A percentile compares a stretch with the other conserved stretches of the same genome.
These are phyloP conservation scores for Ptyas mucosa DNA, from an alignment of 2,113 vertebrate genomes.

Conservation along the genomic window DNA sequence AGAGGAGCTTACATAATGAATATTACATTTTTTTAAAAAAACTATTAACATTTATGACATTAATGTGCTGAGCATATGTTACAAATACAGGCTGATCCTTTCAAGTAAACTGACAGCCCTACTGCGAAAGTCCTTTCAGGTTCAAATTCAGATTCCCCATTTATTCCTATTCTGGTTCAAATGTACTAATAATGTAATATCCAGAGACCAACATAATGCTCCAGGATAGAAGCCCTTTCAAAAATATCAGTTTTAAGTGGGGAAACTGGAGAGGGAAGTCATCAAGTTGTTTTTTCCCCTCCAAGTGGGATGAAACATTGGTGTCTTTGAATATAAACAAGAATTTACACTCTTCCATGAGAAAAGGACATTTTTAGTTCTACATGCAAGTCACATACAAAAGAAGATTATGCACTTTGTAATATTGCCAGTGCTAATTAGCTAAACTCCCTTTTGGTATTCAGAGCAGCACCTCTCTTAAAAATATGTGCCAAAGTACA, in stretches of 20 bases:
- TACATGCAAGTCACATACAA: not conserved
- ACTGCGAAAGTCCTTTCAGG: not conserved
- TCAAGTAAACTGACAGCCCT: not conserved
- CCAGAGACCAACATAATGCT: not conserved
- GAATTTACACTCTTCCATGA: not conserved
- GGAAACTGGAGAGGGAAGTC: not conserved
- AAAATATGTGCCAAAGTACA: not conserved
- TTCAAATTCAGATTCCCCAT: not conserved
- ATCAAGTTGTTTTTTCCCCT: not conserved
- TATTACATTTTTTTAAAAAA: slow-evolving; percentile 8
- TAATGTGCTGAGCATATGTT: slow-evolving; percentile 1
- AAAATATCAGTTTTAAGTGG: not conserved
- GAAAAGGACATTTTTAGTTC: not conserved
- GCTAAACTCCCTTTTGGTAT: not conserved
- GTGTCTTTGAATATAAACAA: not conserved
- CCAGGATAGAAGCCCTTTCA: too few relatives aligned
- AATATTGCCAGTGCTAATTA: not conserved
- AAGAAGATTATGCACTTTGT: not conserved
- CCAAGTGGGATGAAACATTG: not conserved
- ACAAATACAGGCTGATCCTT: not conserved
- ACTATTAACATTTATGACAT: slow-evolving; percentile 1
- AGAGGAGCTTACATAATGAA: slow-evolving; percentile 5
- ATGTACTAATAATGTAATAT: not conserved
- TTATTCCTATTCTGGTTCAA: not conserved
- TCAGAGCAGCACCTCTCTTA: not conserved